Evolutionary conservation across 2,888 invertebrate species (phyloP).

Genomic region (Caenorhabditis plicata): DNA sequence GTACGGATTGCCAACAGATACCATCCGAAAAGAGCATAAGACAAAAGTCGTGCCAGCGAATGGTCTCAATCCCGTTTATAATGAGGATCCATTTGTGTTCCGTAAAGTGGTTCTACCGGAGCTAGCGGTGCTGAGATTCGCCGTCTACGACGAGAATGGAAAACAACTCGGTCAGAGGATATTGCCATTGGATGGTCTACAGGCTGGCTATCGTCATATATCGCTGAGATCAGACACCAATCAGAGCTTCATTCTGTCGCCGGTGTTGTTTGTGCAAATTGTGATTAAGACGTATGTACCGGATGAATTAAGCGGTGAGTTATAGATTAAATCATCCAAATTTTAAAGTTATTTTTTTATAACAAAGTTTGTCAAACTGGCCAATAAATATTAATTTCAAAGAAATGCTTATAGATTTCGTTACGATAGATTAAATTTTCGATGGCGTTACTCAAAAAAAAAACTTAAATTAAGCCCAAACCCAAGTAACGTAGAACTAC

Average conservation of each 20-base stretch:
- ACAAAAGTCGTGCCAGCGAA: constrained; percentile 94
- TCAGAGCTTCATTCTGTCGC: constrained; percentile 68
- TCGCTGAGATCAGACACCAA: constrained; percentile 96
- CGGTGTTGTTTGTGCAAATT: constrained; percentile 98
- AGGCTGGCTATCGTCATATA: constrained; percentile 80
- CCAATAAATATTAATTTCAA: neutral
- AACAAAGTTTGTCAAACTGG: neutral
- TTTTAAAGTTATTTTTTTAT: neutral
- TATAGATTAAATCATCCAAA: neutral
- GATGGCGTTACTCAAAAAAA: no score
- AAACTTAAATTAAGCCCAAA: no score
- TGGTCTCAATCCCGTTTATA: constrained; percentile 97
- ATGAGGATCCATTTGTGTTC: constrained; percentile 96
- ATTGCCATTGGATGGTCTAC: constrained; percentile 92
- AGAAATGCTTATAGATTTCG: no score
- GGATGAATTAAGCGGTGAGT: constrained; percentile 82
- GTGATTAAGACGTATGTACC: constrained; percentile 99
- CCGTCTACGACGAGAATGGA: constrained; percentile 96
- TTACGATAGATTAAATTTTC: no score
- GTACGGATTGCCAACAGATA: constrained; percentile 93
- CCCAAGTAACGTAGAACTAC: no score
- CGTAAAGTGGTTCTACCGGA: constrained; percentile 98
- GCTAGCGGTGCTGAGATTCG: constrained; percentile 91
- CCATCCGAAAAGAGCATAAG: constrained; percentile 94
- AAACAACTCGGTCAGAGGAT: constrained; percentile 94